Conservation (phyloP, 1,140 invertebrate genomes). For the Polypedilum pembai region DNA sequence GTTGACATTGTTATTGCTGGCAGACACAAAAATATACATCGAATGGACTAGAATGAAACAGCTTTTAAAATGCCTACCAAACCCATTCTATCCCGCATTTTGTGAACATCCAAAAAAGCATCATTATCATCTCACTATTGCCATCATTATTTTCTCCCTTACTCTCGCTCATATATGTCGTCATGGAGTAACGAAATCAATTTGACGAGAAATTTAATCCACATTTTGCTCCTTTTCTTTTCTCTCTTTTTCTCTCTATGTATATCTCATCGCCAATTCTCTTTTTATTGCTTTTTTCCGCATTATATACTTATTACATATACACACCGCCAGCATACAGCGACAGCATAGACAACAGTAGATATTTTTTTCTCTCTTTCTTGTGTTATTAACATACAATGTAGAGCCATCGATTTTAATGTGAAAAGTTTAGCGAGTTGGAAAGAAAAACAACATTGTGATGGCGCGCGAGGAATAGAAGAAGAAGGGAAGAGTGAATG, state of each 20-base stretch:
- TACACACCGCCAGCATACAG: too few species aligned
- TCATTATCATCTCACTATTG: background rate
- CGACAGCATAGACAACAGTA: too few species aligned
- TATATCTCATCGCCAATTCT: conserved; percentile 4
- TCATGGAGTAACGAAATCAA: background rate
- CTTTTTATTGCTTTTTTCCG: conserved; percentile 12
- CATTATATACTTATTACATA: conserved; percentile 1
- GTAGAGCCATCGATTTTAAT: conserved; percentile 26
- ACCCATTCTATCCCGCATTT: background rate
- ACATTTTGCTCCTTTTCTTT: background rate
- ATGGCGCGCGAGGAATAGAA: background rate
- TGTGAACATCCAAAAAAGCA: background rate
- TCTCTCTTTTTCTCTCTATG: background rate
- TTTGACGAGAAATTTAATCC: conserved; percentile 18
- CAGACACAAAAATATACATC: too few species aligned
- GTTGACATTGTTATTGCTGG: too few species aligned
- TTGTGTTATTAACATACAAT: conserved; percentile 23
- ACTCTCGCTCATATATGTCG: background rate
- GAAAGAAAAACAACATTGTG: background rate
- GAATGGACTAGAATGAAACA: too few species aligned
- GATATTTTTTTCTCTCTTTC: background rate
- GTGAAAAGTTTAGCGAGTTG: conserved; percentile 26
- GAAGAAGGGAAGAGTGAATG: background rate
- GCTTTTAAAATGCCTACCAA: background rate
- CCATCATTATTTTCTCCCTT: background rate